Percentiles rank a stretch among this genome's conserved stretches.
These are phyloP conservation scores for Mionectes olivaceus DNA, from an alignment of 2,797 vertebrate genomes.

Conservation along the genomic window DNA sequence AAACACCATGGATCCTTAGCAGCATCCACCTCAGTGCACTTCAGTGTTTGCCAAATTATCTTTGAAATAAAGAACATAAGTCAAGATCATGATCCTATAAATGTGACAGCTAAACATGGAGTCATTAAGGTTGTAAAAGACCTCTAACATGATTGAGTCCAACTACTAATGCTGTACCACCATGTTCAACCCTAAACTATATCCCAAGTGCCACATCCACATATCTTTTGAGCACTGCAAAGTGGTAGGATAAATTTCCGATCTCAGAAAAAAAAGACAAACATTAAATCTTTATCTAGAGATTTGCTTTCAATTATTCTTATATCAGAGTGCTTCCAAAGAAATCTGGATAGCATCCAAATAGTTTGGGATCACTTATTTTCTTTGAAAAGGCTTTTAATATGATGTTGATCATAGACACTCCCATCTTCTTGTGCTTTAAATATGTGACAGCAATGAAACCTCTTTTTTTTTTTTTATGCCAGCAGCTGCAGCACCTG, in stretches of 20 bases:
- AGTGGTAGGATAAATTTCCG: neutral
- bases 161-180: neutral
- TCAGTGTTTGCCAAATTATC: neutral
- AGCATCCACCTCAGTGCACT: neutral
- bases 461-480: neutral
- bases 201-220: neutral
- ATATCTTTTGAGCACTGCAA: neutral
- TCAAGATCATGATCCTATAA: neutral
- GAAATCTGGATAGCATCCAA: slow-evolving; percentile 37
- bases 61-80: neutral
- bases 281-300: neutral
- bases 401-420: slow-evolving; percentile 12
- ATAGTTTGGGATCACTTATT: slow-evolving; percentile 18
- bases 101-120: neutral
- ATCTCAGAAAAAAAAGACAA: slow-evolving; percentile 35
- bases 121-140: neutral
- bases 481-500: slow-evolving; percentile 13
- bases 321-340: neutral
- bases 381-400: slow-evolving; percentile 38
- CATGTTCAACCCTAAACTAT: neutral
- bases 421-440: slow-evolving; percentile 16
- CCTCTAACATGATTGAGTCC: neutral
- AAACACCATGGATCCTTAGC: neutral
- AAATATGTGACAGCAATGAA: slow-evolving; percentile 31
- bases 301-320: slow-evolving; percentile 18